phyloP scores from a whole-genome alignment of 2,888 invertebrate species.

The Cerastis rubricosa region DNA sequence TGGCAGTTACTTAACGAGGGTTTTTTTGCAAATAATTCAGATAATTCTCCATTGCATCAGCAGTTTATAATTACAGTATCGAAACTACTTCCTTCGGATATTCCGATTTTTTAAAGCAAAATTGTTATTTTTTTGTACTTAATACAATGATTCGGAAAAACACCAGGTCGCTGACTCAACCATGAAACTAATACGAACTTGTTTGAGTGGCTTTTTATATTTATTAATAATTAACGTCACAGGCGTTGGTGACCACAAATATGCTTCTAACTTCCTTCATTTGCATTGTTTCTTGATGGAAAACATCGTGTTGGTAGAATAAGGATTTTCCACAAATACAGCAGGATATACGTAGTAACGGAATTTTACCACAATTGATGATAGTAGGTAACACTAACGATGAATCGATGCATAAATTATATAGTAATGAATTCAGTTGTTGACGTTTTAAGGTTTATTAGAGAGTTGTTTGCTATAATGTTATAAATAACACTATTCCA shows the following conservation, averaged over 20 bases:
- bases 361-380: slow-evolving; percentile 20
- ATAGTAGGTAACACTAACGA: slow-evolving; percentile 8
- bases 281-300: slow-evolving; percentile 20
- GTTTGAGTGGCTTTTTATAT: slow-evolving; percentile 13
- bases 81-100: slow-evolving; percentile 9
- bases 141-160: slow-evolving; percentile 25
- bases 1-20: not conserved
- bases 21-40: slow-evolving; percentile 18
- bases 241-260: not conserved
- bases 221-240: not conserved
- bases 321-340: slow-evolving; percentile 32
- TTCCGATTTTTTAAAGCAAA: slow-evolving; percentile 14
- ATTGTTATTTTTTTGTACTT: not conserved
- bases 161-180: not conserved
- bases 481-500: not conserved
- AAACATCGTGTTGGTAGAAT: not conserved
- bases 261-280: slow-evolving; percentile 21
- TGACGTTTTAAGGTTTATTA: not conserved
- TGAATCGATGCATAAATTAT: slow-evolving; percentile 18
- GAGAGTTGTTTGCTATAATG: not conserved
- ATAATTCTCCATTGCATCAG: slow-evolving; percentile 37
- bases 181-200: slow-evolving; percentile 7
- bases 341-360: slow-evolving; percentile 2
- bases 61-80: slow-evolving; percentile 15
- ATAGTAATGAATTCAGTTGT: slow-evolving; percentile 2